phyloP scores from a whole-genome alignment of 2,888 invertebrate genomes.

The Cryptocheilus praepositus region DNA sequence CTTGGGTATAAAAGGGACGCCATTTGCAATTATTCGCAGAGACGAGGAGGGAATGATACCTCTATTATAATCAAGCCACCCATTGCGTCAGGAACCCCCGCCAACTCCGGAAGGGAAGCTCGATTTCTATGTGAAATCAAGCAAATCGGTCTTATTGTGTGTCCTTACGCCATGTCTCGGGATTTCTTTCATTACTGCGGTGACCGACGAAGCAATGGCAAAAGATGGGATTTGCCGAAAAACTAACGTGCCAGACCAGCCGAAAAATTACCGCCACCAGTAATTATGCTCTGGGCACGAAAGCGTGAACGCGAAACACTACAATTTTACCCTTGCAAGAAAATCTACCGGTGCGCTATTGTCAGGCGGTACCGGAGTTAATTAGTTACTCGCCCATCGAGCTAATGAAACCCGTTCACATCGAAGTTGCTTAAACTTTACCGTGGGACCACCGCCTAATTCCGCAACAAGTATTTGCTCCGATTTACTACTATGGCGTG shows the following conservation, averaged over 20 bases:
- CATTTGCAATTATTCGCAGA: conserved; percentile 71
- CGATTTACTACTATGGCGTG: too few species aligned
- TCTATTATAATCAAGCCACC: conserved; percentile 74
- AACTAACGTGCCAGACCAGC: too few species aligned
- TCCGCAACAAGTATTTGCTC: too few species aligned
- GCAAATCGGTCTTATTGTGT: not conserved
- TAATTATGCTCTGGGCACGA: not conserved
- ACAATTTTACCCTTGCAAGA: not conserved
- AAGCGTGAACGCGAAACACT: conserved; percentile 1
- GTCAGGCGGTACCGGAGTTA: too few species aligned
- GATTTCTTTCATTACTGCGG: not conserved
- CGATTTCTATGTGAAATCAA: conserved; percentile 12
- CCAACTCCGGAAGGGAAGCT: conserved; percentile 48
- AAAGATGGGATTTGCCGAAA: too few species aligned
- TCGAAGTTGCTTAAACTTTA: too few species aligned
- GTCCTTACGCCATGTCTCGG: not conserved
- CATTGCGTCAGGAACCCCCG: conserved; percentile 59
- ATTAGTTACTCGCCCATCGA: too few species aligned
- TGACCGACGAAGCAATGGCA: too few species aligned
- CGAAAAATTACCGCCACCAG: not conserved
- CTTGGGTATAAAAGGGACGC: conserved; percentile 60
- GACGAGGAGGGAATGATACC: conserved; percentile 69
- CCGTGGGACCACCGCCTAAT: too few species aligned
- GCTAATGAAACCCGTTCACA: too few species aligned
- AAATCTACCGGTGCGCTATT: too few species aligned